Conservation (phyloP, 2,113 vertebrate genomes). For the Menidia beryllina region DNA sequence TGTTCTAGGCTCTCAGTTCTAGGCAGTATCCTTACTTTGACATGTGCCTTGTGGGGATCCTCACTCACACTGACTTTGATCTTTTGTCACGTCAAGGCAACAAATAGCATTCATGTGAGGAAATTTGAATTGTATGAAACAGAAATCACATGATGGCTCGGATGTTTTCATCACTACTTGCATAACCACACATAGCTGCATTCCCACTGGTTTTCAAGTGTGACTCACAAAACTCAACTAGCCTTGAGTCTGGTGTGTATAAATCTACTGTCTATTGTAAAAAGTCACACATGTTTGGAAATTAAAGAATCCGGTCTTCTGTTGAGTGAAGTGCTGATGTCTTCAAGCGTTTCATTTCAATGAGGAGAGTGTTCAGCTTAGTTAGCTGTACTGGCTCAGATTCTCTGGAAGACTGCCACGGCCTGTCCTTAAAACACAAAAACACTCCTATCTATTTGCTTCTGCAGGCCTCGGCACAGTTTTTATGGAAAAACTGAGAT, state of each 20-base stretch:
- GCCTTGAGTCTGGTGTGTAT: slow-evolving; percentile 9
- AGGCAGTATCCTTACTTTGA: slow-evolving; percentile 19
- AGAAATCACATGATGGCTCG: neutral
- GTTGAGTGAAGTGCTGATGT: slow-evolving; percentile 47
- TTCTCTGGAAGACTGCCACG: slow-evolving; percentile 63
- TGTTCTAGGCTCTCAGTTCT: neutral
- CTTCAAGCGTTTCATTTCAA: slow-evolving; percentile 23
- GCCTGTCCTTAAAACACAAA: slow-evolving; percentile 32
- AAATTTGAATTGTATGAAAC: slow-evolving; percentile 37
- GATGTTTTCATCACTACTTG: neutral
- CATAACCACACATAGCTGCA: neutral
- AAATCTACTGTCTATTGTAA: slow-evolving; percentile 12
- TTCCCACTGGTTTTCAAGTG: too few species aligned
- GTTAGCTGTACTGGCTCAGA: slow-evolving; percentile 41
- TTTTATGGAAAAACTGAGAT: slow-evolving; percentile 77
- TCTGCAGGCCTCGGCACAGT: slow-evolving; percentile 63
- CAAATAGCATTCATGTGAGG: slow-evolving; percentile 13
- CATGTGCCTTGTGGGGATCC: slow-evolving; percentile 5
- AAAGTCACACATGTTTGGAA: slow-evolving; percentile 21
- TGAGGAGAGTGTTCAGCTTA: slow-evolving; percentile 49
- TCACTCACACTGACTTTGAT: slow-evolving; percentile 12
- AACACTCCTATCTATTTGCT: slow-evolving; percentile 54
- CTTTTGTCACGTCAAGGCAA: slow-evolving; percentile 31
- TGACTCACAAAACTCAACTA: slow-evolving; percentile 19
- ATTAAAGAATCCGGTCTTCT: slow-evolving; percentile 34